Base-by-base conservation (phyloP, 2,113 vertebrate species). In the Donacobius atricapilla region DNA sequence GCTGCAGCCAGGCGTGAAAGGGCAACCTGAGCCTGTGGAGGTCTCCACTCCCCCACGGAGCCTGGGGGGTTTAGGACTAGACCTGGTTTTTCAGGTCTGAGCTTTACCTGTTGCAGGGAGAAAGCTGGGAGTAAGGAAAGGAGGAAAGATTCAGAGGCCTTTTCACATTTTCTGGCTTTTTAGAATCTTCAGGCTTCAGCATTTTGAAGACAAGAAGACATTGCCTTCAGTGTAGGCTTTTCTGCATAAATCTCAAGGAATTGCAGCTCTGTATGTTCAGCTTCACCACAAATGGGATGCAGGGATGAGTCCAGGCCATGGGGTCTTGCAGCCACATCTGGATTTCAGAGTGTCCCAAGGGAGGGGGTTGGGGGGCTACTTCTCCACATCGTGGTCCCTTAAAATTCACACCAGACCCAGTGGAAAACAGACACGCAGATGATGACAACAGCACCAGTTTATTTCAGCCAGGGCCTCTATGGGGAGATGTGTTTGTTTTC, bases 1-100 rank as follows among this genome's bases (percentile, higher is more conserved):
- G 95, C 97, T 97, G 94, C 95, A 97, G 22, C 93, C 84, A 93
- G 96, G 83, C 95, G 14, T 97, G 91, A 96, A 96, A 63, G 94
- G 89, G 69, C 48, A 95, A 65, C 94, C 94, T 64, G 76, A 91
- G 56, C 73, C 66, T 31, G 0, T 30, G 61, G 65, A 54, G 85
- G 45, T n/a, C 61, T 89, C 54, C 47, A 21, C 50, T 89, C 28
- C 68, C 80, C 66, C 51, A 12, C 19, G 0, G 1, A 44, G 37
- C 70, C 93, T 12, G 1, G 45, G 39, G 39, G 16, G 33, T 80
- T 95, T 83, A 65, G 79, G 61, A 11, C 86, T 4, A 11, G 37
- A 15, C 77, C 70, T 63, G 44, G 68, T 75, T 90, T 76, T 68
- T 70, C 73, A 93, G 83, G 37, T 40, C 45, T 5, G 1, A 45